Evolutionary conservation across 2,888 invertebrate genomes (phyloP), one percentile per base, ranked within the genome.

Genomic region (Stenotaenia linearis): DNA sequence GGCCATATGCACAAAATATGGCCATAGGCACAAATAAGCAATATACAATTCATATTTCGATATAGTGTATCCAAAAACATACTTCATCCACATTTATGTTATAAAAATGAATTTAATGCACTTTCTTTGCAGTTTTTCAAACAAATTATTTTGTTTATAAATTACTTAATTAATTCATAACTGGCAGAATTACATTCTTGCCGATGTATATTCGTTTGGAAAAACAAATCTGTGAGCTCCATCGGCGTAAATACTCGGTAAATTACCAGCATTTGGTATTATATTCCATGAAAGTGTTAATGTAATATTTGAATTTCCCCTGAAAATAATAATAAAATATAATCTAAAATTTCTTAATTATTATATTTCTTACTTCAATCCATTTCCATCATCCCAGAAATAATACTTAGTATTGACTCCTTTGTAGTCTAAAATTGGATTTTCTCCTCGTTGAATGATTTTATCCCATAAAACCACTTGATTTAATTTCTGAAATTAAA

Each of bases 351-450:
- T 69, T 15, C 7, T 75, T 3, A 4, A 3, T 75, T 30, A 30
- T 12, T 30, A 12, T 28, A 4, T 30, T 32, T 9, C 10, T 78
- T 89, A 96, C 94, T 91, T 94, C 78, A 99, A 90, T 83, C 98
- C 97, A 87, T 95, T 95, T 81, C 98, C 98, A 89, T 98, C 98
- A 89, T 99, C 99, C 95, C 97, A 97, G 89, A 99, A 99, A 86
- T 98, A 99, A 88, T 99, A 99, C 86, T 99, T 98, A 1, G 97
- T 95, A 86, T 97, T 95, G 90, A 96, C 92, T 85, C 95, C 96
- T 86, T 95, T 94, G 85, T 95, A 95, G 85, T 97, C 94, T 81
- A 99, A 87, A 10, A 93, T 89, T n/a, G 98, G 92, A 88, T 96
- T 95, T 86, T 98, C 96, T 78, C 96, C 97, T 84, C 98, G 90